Base-by-base conservation (phyloP, 2,888 invertebrate species). In the Leistus spinibarbis region DNA sequence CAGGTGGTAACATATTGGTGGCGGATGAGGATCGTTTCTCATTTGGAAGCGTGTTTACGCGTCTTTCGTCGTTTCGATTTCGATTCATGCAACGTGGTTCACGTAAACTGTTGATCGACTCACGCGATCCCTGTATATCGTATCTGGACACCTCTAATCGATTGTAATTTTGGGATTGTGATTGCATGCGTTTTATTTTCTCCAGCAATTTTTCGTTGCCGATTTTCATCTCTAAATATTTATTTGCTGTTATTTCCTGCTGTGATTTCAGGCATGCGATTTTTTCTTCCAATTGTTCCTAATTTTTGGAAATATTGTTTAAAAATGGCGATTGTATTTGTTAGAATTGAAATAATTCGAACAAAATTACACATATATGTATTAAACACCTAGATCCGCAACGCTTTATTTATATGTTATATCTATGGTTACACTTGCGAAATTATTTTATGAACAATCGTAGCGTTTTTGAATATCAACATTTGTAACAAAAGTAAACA, bases 231-330 rank as follows among this genome's bases (percentile, higher is more conserved):
- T 87, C 85, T 0, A 91, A 82, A 76, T 89, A 87, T 81, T 89
- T 90, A 82, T 91, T 91, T 0, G 90, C 89, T 0, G 90, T 87
- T 54, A 84, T 86, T 91, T 91, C 91, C 76, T 90, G 83, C 79
- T 91, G 90, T 0, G 87, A 86, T 7, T 88, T 89, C 68, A 91
- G 80, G 17, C 79, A 85, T 86, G 87, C 80, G 85, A 88, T 76
- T 83, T 83, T 82, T 86, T 87, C 78, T 86, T 81, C 79, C 74
- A 80, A 78, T 76, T 80, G 79, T 1, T 40, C 40, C 13, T 40
- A 10, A 1, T 40, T 40, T 10, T 27, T 27, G 40, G 5, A 40
- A 40, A 40, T 7, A 40, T 40, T 24, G 24, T 24, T 4, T 24
- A 24, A 24, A 7, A 24, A 24, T 24, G 24, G 7, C 3, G 3